Conservation (phyloP, 2,113 vertebrate species). For the Deroptyus accipitrinus region DNA sequence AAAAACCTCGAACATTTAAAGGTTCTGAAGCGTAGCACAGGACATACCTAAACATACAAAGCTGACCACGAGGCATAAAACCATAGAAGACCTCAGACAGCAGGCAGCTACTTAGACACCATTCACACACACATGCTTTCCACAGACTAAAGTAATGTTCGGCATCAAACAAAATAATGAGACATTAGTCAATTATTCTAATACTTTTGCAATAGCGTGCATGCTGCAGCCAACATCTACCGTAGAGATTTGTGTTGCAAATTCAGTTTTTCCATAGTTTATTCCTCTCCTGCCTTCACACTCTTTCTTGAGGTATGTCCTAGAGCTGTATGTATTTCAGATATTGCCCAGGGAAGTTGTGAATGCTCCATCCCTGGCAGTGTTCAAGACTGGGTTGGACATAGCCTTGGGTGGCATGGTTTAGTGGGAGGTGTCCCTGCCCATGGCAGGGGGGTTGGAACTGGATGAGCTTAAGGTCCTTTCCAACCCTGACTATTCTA, state of each 20-base stretch:
- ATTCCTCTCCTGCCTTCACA: neutral
- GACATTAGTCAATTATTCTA: neutral
- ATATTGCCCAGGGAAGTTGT: too few species aligned
- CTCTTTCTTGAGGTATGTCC: neutral
- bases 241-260: neutral
- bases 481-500: too few species aligned
- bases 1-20: neutral
- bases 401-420: too few species aligned
- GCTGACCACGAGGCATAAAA: neutral
- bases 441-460: too few species aligned
- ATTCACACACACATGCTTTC: neutral
- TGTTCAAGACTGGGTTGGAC: too few species aligned
- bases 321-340: neutral
- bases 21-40: neutral
- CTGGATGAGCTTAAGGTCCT: too few species aligned
- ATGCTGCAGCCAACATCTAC: neutral
- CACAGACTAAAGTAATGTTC: neutral
- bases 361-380: too few species aligned
- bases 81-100: neutral
- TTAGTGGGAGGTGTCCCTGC: too few species aligned
- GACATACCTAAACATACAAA: neutral
- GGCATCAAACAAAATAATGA: neutral
- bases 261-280: neutral
- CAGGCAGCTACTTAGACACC: neutral
- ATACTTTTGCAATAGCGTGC: neutral